Conservation (phyloP, 2,113 vertebrate species). For the Pelecanus crispus region DNA sequence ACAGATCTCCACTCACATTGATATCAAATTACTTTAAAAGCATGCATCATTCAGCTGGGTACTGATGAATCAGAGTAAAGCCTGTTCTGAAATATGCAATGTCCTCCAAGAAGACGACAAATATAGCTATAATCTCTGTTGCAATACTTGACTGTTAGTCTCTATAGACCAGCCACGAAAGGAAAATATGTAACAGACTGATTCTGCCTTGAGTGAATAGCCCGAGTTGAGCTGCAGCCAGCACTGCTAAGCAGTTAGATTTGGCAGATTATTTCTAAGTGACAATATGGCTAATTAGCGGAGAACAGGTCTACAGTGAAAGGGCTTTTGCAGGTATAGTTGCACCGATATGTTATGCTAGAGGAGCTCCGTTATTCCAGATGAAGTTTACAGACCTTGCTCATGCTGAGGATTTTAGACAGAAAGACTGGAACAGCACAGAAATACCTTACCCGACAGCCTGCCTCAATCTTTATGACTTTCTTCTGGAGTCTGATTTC, state of each 20-base stretch:
- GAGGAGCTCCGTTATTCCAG: not conserved
- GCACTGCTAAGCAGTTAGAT: slow-evolving; percentile 5
- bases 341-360: not conserved
- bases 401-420: not conserved
- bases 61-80: not conserved
- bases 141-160: not conserved
- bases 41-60: not conserved
- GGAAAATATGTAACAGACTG: not conserved
- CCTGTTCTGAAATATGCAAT: not conserved
- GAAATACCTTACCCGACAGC: not conserved
- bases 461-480: not conserved
- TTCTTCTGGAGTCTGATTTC: slow-evolving; percentile 1
- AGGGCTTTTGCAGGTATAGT: not conserved
- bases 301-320: not conserved
- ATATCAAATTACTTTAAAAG: not conserved
- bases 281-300: slow-evolving; percentile 9
- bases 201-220: not conserved
- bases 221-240: not conserved
- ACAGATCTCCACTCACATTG: not conserved
- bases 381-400: not conserved
- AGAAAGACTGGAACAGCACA: not conserved
- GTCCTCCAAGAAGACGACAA: not conserved
- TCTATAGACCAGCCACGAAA: not conserved
- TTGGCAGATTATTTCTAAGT: slow-evolving; percentile 21
- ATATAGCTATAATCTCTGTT: not conserved